phyloP scores from a whole-genome alignment of 2,888 invertebrate species.

The Patella caerulea region DNA sequence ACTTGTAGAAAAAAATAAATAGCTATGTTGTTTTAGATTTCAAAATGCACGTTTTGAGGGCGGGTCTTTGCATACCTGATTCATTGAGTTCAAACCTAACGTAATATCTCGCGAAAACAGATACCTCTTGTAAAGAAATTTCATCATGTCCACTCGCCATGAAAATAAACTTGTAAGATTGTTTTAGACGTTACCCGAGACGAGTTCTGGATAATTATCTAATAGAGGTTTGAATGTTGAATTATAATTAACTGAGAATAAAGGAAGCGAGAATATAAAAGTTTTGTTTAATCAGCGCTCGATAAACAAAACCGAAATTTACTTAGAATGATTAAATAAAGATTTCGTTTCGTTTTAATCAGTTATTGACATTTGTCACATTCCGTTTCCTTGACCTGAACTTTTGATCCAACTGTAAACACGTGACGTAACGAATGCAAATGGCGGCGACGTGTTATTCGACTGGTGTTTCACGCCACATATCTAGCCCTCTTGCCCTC shows the following conservation, averaged over 20 bases:
- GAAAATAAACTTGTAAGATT: background rate
- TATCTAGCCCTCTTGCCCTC: background rate
- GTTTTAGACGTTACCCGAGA: background rate
- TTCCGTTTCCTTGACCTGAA: background rate
- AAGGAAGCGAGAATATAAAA: background rate
- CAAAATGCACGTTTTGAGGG: too few relatives aligned
- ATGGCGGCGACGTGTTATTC: background rate
- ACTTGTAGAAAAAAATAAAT: too few relatives aligned
- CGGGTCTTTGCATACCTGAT: too few relatives aligned
- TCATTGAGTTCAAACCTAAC: too few relatives aligned
- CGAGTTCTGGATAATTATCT: too few relatives aligned
- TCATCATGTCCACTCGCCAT: background rate
- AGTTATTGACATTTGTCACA: slow-evolving; percentile 1
- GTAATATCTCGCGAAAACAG: background rate
- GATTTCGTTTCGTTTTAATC: slow-evolving; percentile 7
- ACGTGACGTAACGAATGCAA: slow-evolving; percentile 5
- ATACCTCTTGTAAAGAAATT: background rate
- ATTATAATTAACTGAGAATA: background rate
- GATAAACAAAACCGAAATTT: slow-evolving; percentile 7
- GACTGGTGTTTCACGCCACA: slow-evolving; percentile 2
- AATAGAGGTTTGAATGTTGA: too few relatives aligned
- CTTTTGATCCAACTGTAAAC: background rate
- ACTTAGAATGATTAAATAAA: slow-evolving; percentile 10
- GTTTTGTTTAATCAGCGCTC: background rate
- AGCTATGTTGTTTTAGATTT: too few relatives aligned